These are phyloP conservation scores for Molorchus minor DNA, from an alignment of 2,888 invertebrate species.

Conservation along the genomic window DNA sequence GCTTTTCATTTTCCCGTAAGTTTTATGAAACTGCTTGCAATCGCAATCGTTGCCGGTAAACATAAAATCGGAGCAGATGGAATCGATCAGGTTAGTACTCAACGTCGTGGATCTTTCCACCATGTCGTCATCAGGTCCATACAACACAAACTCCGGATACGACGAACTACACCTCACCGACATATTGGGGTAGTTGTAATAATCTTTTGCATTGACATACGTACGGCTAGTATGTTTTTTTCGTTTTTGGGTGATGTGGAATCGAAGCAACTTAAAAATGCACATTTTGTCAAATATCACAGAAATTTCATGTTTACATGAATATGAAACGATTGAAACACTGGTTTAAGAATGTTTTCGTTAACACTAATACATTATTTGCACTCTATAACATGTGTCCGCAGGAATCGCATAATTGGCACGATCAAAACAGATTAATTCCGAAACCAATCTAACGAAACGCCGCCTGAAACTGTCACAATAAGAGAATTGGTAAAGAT, in stretches of 20 bases:
- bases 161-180: constrained; percentile 36
- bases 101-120: constrained; percentile 38
- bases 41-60: constrained; percentile 41
- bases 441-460: constrained; percentile 32
- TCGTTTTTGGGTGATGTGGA: constrained; percentile 64
- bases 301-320: too few species aligned
- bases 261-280: constrained; percentile 67
- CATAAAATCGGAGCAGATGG: constrained; percentile 40
- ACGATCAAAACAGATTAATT: constrained; percentile 26
- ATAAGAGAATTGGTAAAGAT: constrained; percentile 38
- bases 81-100: constrained; percentile 38
- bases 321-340: too few species aligned
- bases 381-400: too few species aligned
- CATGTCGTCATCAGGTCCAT: constrained; percentile 36
- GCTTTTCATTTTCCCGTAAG: constrained; percentile 33
- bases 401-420: constrained; percentile 7
- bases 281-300: too few species aligned
- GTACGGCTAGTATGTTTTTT: constrained; percentile 53
- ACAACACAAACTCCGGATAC: constrained; percentile 47
- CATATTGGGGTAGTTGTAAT: constrained; percentile 36
- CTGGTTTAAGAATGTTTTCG: too few species aligned
- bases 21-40: constrained; percentile 41
- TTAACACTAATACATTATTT: too few species aligned
- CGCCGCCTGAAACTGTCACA: constrained; percentile 36
- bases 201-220: constrained; percentile 27